Base-by-base conservation (phyloP, 2,888 invertebrate genomes). In the Mythimna impura region DNA sequence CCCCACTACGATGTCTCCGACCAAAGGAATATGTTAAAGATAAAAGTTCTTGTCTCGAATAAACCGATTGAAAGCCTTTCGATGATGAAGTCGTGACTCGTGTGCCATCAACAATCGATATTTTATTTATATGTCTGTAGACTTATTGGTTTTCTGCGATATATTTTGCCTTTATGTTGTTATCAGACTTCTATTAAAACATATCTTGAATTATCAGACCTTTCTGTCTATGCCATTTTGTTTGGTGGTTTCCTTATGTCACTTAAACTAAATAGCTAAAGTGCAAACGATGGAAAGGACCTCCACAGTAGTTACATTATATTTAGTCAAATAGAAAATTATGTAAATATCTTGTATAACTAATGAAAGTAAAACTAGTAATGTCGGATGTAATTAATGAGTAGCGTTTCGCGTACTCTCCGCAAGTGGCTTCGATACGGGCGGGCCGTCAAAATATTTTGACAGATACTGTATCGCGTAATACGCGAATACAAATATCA, bases 361-460 rank as follows among this genome's bases (percentile, higher is more conserved):
- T 93, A 91, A 94, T 91, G 94, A 95, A 95, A 95, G 94, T 93
- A 86, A 90, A 89, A 91, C 92, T 88, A 90, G 89, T 89, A 89
- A 90, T 90, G 91, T 93, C 91, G 88, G 90, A 88, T 91, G 89
- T 92, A 93, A 94, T 94, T 94, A 95, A 93, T 92, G 91, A 91
- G 92, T 89, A 89, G 86, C 88, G 87, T 92, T 92, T 93, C 91
- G 89, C 90, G 88, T 90, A 91, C 91, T 93, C 90, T 89, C 85
- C 82, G 83, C 82, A 89, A 90, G 91, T 91, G 92, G 91, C 84
- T 89, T 86, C 84, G 83, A 81, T 83, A 81, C 77, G 74, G 80
- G 81, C 83, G 79, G 78, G 72, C 83, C 72, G 85, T 87, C 87
- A 87, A 86, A 87, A 88, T 82, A 87, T 88, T 88, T 89, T 91